Evolutionary conservation across 1,140 invertebrate species (phyloP).

Genomic region (Aphidius gifuensis): DNA sequence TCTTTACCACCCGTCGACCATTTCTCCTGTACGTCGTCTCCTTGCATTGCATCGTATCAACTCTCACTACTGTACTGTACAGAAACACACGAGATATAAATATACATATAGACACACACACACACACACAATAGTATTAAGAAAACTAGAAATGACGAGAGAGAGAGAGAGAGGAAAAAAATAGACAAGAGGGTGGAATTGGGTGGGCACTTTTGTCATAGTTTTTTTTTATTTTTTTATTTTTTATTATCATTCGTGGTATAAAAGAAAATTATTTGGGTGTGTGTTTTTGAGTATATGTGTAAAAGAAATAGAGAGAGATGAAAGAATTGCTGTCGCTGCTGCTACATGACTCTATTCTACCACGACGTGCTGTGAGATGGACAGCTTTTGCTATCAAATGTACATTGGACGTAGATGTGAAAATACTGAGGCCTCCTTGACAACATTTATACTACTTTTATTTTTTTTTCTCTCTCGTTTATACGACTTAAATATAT

Average conservation of each 20-base stretch:
- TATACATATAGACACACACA: too few species aligned
- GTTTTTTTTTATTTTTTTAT: conserved; percentile 2
- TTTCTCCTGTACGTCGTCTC: conserved; percentile 14
- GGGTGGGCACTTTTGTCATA: too few species aligned
- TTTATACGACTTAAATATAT: too few species aligned
- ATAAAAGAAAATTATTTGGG: neutral
- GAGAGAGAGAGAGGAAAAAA: too few species aligned
- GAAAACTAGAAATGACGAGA: too few species aligned
- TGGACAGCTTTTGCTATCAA: conserved; percentile 40
- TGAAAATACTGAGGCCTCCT: too few species aligned
- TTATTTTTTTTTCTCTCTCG: too few species aligned
- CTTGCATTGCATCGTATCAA: conserved; percentile 5
- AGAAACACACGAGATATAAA: too few species aligned
- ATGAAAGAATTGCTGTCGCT: conserved; percentile 7
- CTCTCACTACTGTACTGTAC: neutral
- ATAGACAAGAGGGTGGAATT: too few species aligned
- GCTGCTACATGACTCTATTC: conserved; percentile 42
- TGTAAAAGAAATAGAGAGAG: neutral
- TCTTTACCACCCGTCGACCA: neutral
- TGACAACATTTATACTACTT: too few species aligned
- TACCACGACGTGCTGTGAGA: conserved; percentile 45
- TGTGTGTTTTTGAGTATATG: too few species aligned
- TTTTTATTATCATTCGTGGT: neutral
- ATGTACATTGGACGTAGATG: conserved; percentile 16
- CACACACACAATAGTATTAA: too few species aligned